Evolutionary conservation across 1,140 invertebrate genomes (phyloP).

Genomic region (Macrobrachium nipponense): DNA sequence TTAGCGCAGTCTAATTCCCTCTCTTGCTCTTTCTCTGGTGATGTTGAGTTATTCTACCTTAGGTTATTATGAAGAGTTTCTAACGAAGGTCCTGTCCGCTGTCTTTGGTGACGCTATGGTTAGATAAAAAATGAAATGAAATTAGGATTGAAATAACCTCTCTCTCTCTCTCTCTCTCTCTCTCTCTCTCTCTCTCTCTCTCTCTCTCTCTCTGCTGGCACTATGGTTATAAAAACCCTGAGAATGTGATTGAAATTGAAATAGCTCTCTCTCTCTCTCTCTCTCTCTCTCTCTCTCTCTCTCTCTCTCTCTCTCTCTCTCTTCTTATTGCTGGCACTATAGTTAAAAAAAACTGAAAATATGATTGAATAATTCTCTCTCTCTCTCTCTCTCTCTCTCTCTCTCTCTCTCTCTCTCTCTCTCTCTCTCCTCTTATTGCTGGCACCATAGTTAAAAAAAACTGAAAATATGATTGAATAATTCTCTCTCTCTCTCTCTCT

Average conservation of each 20-base stretch:
- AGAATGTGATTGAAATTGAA: neutral
- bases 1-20: neutral
- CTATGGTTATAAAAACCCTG: neutral
- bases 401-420: slow-evolving; percentile 18
- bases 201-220: neutral
- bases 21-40: neutral
- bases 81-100: no score
- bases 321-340: neutral
- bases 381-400: slow-evolving; percentile 18
- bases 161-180: slow-evolving; percentile 18
- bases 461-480: no score
- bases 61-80: no score
- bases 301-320: slow-evolving; percentile 3
- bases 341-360: neutral
- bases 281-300: slow-evolving; percentile 13
- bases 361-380: neutral
- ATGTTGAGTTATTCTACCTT: neutral
- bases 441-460: neutral
- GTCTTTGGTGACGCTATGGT: neutral
- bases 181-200: slow-evolving; percentile 6
- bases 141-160: neutral
- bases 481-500: slow-evolving; percentile 14
- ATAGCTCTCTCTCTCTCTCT: neutral
- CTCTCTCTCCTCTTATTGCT: neutral
- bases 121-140: no score